phyloP scores from a whole-genome alignment of 2,797 vertebrate genomes.

The Petrocephalus sullivani region DNA sequence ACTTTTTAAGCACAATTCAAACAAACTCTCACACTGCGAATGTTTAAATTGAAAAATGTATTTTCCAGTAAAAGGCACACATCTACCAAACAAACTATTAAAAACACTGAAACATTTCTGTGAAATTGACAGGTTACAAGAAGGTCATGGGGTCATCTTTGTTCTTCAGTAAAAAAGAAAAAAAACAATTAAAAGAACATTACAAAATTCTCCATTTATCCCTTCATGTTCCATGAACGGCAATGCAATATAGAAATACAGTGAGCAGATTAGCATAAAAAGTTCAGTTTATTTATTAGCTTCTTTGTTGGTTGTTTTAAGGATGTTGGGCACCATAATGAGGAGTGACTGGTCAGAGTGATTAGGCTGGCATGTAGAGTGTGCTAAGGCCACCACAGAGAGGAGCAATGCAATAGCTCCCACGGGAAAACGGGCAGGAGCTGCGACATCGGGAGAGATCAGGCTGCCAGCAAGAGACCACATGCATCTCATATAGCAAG shows the following conservation, averaged over 20 bases:
- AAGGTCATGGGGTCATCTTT: background rate
- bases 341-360: background rate
- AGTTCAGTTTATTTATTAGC: background rate
- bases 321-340: background rate
- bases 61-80: background rate
- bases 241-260: background rate
- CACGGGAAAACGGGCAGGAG: background rate
- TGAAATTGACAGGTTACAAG: background rate
- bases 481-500: background rate
- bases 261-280: background rate
- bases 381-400: background rate
- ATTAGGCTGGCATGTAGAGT: background rate
- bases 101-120: background rate
- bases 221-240: background rate
- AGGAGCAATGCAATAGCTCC: background rate
- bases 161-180: background rate
- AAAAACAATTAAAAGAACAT: background rate
- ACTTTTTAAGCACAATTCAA: background rate
- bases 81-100: background rate
- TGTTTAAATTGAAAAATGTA: conserved; percentile 12
- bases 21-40: background rate
- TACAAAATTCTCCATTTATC: background rate
- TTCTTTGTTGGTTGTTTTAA: background rate
- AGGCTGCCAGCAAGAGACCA: background rate
- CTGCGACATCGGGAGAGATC: background rate